Conservation (phyloP, 1,140 invertebrate genomes). For the Mactra quadrangularis region DNA sequence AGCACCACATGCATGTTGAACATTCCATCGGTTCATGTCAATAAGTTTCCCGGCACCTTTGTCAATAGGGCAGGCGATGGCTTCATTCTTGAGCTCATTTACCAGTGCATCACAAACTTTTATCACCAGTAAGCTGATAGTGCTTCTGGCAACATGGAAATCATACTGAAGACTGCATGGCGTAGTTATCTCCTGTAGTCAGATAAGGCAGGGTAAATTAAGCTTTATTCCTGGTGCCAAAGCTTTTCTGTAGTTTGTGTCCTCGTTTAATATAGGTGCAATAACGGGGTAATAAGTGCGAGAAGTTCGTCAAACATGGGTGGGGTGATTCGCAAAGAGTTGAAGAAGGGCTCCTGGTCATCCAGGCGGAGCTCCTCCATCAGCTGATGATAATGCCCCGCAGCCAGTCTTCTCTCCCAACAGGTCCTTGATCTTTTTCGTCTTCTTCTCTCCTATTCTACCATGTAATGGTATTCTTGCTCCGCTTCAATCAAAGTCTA, state of each 20-base stretch:
- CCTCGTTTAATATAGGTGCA: constrained; percentile 3
- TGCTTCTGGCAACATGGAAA: no score
- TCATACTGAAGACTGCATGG: no score
- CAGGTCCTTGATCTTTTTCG: background rate
- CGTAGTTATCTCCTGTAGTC: no score
- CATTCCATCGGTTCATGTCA: constrained; percentile 43
- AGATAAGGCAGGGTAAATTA: constrained; percentile 20
- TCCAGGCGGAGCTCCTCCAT: constrained; percentile 4
- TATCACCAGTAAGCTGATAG: no score
- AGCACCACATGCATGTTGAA: constrained; percentile 58
- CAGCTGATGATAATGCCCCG: no score
- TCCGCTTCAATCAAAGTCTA: constrained; percentile 13
- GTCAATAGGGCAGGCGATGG: constrained; percentile 18
- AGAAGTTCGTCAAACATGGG: constrained; percentile 24
- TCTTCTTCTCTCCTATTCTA: background rate
- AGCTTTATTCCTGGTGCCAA: constrained; percentile 4
- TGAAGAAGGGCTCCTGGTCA: background rate
- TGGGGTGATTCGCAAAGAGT: no score
- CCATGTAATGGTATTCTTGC: no score
- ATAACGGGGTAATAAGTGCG: background rate
- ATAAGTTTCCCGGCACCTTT: constrained; percentile 25
- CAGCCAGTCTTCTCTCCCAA: constrained; percentile 5
- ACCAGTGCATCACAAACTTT: no score
- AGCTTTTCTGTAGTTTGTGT: background rate
- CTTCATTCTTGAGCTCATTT: constrained; percentile 44